phyloP scores from a whole-genome alignment of 2,113 vertebrate genomes.

The Bombycilla garrulus region DNA sequence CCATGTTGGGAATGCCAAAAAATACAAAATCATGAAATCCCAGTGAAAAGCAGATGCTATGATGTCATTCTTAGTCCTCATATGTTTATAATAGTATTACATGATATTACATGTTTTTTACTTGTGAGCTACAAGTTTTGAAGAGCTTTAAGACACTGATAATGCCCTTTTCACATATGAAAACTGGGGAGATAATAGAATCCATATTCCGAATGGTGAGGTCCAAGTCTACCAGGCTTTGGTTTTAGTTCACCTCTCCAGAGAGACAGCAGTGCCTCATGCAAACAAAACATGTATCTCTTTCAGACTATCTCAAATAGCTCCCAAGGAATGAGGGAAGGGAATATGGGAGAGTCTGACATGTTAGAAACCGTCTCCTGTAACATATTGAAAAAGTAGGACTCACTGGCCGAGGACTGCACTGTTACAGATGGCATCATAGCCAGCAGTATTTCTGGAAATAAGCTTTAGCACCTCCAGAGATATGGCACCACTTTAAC shows the following conservation, averaged over 20 bases:
- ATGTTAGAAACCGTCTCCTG: not conserved
- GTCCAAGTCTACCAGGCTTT: not conserved
- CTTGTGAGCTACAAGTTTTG: not conserved
- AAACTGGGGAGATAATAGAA: not conserved
- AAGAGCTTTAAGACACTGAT: not conserved
- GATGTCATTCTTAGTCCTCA: not conserved
- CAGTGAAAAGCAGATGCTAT: not conserved
- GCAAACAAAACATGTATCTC: not conserved
- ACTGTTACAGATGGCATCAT: not conserved
- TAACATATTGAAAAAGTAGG: not conserved
- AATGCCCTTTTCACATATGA: not conserved
- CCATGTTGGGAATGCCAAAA: not conserved
- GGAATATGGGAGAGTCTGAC: not conserved
- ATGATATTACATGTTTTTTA: not conserved
- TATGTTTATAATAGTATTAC: not conserved
- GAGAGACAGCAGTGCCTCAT: not conserved
- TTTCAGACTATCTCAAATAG: not conserved
- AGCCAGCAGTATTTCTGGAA: conserved; percentile 3
- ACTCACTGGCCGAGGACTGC: not conserved
- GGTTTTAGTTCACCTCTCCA: not conserved
- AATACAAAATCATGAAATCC: not conserved
- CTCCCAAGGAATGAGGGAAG: not conserved
- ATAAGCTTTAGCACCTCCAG: conserved; percentile 2
- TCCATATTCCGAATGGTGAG: not conserved
- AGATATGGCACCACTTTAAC: not conserved